Evolutionary conservation across 2,888 invertebrate species (phyloP).

Genomic region (Hypolimnas misippus): DNA sequence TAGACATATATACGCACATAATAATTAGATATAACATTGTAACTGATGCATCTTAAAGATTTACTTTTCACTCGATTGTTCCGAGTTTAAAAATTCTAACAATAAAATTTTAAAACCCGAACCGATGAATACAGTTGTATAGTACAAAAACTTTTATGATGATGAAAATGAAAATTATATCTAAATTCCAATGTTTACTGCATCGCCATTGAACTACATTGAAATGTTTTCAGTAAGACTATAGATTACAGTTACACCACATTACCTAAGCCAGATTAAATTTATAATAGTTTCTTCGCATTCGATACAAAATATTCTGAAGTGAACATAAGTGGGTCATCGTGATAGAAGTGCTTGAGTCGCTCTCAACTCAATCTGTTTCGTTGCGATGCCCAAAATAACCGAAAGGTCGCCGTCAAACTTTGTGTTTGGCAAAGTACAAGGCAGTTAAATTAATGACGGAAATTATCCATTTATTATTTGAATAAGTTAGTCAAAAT

Average conservation of each 20-base stretch:
- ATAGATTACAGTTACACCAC: background rate
- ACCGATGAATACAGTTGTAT: no score
- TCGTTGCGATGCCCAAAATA: slow-evolving; percentile 70
- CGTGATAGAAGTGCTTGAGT: slow-evolving; percentile 57
- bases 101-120: no score
- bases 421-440: slow-evolving; percentile 60
- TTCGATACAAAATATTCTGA: slow-evolving; percentile 39
- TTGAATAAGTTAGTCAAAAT: slow-evolving; percentile 23
- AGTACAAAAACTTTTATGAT: no score
- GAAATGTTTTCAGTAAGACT: no score
- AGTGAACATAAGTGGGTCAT: slow-evolving; percentile 64
- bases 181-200: no score
- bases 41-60: no score
- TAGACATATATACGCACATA: background rate
- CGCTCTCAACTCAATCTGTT: slow-evolving; percentile 55
- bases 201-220: no score
- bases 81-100: no score
- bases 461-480: slow-evolving; percentile 63
- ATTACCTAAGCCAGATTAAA: background rate
- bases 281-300: slow-evolving; percentile 52
- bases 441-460: slow-evolving; percentile 68
- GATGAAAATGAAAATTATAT: no score
- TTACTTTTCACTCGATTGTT: no score
- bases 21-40: no score
- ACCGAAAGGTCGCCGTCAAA: slow-evolving; percentile 74